These are phyloP conservation scores for Aphelenchoides besseyi DNA, from an alignment of 1,140 invertebrate species.

Conservation along the genomic window DNA sequence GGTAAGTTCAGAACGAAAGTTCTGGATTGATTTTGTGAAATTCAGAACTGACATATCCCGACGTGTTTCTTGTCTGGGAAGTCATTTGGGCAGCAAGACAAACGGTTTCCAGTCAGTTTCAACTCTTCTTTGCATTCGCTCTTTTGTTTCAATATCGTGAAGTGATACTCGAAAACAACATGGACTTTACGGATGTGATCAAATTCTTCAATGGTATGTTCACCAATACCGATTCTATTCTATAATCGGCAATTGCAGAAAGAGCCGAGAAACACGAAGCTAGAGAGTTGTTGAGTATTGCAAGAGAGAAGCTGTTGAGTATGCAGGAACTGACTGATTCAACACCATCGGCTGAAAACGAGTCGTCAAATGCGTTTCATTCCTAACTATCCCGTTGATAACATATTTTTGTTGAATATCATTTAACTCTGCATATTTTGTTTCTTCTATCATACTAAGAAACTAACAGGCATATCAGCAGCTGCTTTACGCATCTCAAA, in stretches of 20 bases:
- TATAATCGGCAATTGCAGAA: constrained; percentile 33
- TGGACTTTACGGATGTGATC: constrained; percentile 96
- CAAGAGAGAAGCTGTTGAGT: constrained; percentile 36
- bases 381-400: neutral
- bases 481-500: neutral
- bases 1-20: constrained; percentile 65
- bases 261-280: constrained; percentile 51
- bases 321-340: constrained; percentile 32
- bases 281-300: constrained; percentile 37
- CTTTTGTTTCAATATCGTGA: constrained; percentile 86
- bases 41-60: constrained; percentile 80
- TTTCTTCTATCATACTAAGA: neutral
- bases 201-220: constrained; percentile 88
- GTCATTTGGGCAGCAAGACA: constrained; percentile 87
- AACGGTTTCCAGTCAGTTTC: constrained; percentile 81
- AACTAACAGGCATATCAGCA: neutral
- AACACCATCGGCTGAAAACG: neutral
- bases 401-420: neutral
- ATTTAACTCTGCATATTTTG: neutral
- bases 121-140: constrained; percentile 84
- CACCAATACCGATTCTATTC: neutral
- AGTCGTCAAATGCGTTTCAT: neutral
- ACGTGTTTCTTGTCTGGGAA: constrained; percentile 89
- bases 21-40: too few relatives aligned
- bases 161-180: constrained; percentile 86